These are phyloP conservation scores for Alces alces DNA, from an alignment of 2,113 vertebrate genomes.

Conservation along the genomic window DNA sequence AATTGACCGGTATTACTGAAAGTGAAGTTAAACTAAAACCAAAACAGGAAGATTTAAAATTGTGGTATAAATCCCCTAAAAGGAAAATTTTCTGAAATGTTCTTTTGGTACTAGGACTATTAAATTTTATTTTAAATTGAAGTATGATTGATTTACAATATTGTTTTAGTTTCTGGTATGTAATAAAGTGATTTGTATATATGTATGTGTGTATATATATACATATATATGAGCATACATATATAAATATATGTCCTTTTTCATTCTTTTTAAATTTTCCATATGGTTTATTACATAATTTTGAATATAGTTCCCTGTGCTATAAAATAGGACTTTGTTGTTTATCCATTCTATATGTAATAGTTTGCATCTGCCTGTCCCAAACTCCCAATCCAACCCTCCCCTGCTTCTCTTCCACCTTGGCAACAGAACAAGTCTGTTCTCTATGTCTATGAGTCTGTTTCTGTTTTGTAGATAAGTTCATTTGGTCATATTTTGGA, in stretches of 20 bases:
- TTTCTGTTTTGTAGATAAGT: background rate
- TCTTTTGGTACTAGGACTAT: background rate
- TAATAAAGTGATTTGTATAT: background rate
- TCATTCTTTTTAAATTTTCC: background rate
- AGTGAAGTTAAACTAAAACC: background rate
- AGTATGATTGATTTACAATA: background rate
- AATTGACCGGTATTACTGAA: background rate
- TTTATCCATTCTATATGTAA: background rate
- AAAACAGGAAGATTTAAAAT: background rate
- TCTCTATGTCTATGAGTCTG: background rate
- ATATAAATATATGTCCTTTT: background rate
- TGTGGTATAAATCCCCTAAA: background rate
- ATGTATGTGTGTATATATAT: background rate
- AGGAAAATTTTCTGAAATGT: background rate
- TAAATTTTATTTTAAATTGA: background rate
- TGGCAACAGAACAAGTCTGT: background rate
- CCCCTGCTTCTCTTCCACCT: background rate
- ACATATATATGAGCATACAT: background rate
- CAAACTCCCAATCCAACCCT: background rate
- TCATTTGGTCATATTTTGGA: background rate
- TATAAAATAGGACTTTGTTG: background rate
- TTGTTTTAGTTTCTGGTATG: background rate
- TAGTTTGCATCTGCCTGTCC: background rate
- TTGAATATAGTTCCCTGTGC: background rate
- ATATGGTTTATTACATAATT: background rate